Evolutionary conservation across 92 coral and sea anemone species (phyloP).

Genomic region (Phenganax subtilis): DNA sequence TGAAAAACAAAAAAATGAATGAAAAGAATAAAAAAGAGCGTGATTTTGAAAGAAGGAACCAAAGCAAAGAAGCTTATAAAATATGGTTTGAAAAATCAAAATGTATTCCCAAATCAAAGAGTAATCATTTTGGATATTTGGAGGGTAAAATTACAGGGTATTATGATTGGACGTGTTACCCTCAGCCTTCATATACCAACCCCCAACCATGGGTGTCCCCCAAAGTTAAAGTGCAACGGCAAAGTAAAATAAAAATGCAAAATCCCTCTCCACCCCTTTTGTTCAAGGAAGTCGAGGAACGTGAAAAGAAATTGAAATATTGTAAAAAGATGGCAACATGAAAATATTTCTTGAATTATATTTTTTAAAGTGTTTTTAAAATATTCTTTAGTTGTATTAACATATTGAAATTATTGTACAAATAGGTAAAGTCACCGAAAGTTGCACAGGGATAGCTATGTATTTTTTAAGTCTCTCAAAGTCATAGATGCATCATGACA

Average conservation of each 20-base stretch:
- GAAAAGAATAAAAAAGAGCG: conserved; percentile 60
- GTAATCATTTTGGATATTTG: conserved; percentile 63
- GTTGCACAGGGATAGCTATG: too few relatives aligned
- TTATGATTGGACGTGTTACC: conserved; percentile 96
- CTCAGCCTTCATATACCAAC: conserved; percentile 77
- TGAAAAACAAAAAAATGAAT: conserved; percentile 48
- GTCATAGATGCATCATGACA: too few relatives aligned
- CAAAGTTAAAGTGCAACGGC: background rate
- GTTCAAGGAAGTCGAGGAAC: conserved; percentile 76
- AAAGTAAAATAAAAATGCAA: conserved; percentile 25
- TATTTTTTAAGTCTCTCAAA: too few relatives aligned
- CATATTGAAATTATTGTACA: too few relatives aligned
- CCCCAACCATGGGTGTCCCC: conserved; percentile 85
- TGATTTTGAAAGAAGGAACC: conserved; percentile 58
- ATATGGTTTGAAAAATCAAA: conserved; percentile 70
- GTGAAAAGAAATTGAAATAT: conserved; percentile 13
- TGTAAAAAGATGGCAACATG: too few relatives aligned
- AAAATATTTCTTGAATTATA: background rate
- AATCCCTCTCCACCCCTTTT: conserved; percentile 84
- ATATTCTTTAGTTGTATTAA: too few relatives aligned
- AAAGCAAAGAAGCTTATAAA: conserved; percentile 73
- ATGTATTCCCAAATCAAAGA: conserved; percentile 50
- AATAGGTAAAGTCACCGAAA: too few relatives aligned
- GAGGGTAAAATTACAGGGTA: conserved; percentile 72
- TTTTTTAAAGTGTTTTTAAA: background rate